Base-by-base conservation (phyloP, 35 echinoderm and acorn worm genomes). In the Ptychodera flava region DNA sequence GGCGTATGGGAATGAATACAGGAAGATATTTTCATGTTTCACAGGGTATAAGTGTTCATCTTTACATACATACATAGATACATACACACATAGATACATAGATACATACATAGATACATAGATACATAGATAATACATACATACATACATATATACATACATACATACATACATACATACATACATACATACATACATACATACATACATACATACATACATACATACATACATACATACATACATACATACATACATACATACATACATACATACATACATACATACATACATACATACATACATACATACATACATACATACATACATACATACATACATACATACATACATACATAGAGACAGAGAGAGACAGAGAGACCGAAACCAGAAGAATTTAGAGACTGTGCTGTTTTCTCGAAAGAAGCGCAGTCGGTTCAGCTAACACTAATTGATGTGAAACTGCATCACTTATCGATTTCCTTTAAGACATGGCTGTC, bases 171-270 rank as follows among this genome's bases (percentile, higher is more conserved):
- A n/a, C n/a, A n/a, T n/a, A n/a, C n/a, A n/a, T n/a, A n/a, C n/a
- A n/a, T n/a, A n/a, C n/a, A n/a, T n/a, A n/a, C n/a, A n/a, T n/a
- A n/a, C n/a, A n/a, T n/a, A n/a, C n/a, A n/a, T n/a, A n/a, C n/a
- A n/a, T n/a, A n/a, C n/a, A n/a, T n/a, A n/a, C n/a, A n/a, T n/a
- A n/a, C n/a, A n/a, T n/a, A n/a, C n/a, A n/a, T n/a, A n/a, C n/a
- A n/a, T n/a, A n/a, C n/a, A n/a, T n/a, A n/a, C n/a, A n/a, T n/a
- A n/a, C n/a, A n/a, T n/a, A n/a, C n/a, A n/a, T n/a, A n/a, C n/a
- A n/a, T n/a, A n/a, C n/a, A n/a, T n/a, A n/a, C n/a, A 64, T 64
- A 64, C 45, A 64, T 64, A 64, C 45, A 64, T 64, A 64, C 45
- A 64, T 64, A 64, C 45, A 64, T 64, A 64, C 45, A 64, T 64